Evolutionary conservation across 2,797 vertebrate species (phyloP), one percentile per base, ranked within the genome.

Genomic region (Rhinophrynus dorsalis): DNA sequence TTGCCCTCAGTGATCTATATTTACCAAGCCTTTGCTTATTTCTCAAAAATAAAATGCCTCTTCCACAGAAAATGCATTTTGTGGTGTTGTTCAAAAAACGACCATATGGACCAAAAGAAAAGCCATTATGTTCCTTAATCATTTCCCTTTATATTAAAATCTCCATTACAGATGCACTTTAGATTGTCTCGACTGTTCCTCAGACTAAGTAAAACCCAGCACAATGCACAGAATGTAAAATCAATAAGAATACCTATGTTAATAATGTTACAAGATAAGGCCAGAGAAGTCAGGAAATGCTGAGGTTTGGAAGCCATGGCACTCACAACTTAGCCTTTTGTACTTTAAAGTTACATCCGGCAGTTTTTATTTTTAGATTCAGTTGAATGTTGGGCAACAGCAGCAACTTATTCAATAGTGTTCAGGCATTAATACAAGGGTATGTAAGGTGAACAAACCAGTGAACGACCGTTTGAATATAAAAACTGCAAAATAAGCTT

Each of bases 1-100:
- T 59, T 64, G 45, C n/a, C 18, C 26, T 33, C 18, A 65, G 59
- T 72, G 61, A 35, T 72, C 69, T 66, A 66, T 52, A 65, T 72
- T 59, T 72, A 72, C 45, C 40, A 59, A 59, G 37, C 45, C 11
- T 35, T 15, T 17, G 27, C 35, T 38, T 12, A 65, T 30, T 65
- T 51, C 35, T 58, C 65, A 2, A 59, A 42, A 59, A 64, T 57
- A 64, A 35, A 38, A 37, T 57, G 32, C n/a, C 11, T 38, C 52
- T 38, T 38, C n/a, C 60, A 56, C 11, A 57, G 29, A 48, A 55
- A 58, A 58, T 65, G 10, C 33, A 64, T 42, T 59, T 55, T 58
- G 44, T 48, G 42, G 59, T 37, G 35, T 24, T 2, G 6, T 35
- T 6, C 24, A n/a, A 20, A 45, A 27, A 57, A 58, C 2, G 11